Conservation (phyloP, 2,888 invertebrate species). For the Polymixis lichenea region DNA sequence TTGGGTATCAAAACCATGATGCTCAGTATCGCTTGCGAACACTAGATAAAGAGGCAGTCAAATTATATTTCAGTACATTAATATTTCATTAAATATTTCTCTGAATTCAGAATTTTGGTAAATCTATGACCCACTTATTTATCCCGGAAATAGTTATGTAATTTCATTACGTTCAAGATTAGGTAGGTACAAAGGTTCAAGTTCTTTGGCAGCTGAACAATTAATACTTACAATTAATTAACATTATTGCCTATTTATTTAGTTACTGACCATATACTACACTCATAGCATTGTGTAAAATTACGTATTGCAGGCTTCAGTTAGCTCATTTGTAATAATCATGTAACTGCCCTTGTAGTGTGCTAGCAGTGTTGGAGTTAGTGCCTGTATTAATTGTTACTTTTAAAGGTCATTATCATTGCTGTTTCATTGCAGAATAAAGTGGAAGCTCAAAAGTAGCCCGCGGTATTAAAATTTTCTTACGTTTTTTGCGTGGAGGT, state of each 20-base stretch:
- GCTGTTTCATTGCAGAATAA: too few relatives aligned
- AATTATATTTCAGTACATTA: too few relatives aligned
- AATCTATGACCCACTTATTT: not conserved
- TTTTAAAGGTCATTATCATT: slow-evolving; percentile 19
- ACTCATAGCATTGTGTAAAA: not conserved
- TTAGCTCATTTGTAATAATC: slow-evolving; percentile 34
- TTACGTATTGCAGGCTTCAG: slow-evolving; percentile 19
- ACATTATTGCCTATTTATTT: not conserved
- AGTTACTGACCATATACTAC: not conserved
- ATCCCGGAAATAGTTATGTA: too few relatives aligned
- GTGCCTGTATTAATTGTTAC: slow-evolving; percentile 17
- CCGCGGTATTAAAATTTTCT: too few relatives aligned
- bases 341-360: slow-evolving; percentile 42
- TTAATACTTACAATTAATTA: not conserved
- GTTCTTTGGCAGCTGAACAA: not conserved
- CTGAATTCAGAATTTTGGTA: not conserved
- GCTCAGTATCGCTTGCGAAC: not conserved
- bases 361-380: slow-evolving; percentile 20
- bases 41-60: not conserved
- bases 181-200: too few relatives aligned
- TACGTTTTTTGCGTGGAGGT: too few relatives aligned
- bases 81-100: not conserved
- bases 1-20: not conserved
- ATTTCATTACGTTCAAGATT: too few relatives aligned
- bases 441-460: too few relatives aligned